Conservation (phyloP, 2,797 vertebrate genomes). For the Scleropages formosus region DNA sequence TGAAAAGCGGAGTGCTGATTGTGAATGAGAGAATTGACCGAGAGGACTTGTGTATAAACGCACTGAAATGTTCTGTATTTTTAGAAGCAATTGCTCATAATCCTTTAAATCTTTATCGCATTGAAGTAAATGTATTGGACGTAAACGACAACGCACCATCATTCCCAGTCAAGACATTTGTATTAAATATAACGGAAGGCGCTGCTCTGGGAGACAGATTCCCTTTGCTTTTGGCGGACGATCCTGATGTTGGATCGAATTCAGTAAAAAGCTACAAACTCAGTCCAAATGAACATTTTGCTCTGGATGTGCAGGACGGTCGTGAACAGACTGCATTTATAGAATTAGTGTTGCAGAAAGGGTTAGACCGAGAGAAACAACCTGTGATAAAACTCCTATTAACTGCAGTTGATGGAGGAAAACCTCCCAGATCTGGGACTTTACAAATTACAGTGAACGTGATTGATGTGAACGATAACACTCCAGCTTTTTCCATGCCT, state of each 20-base stretch:
- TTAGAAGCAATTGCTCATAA: slow-evolving; percentile 34
- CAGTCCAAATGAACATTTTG: slow-evolving; percentile 44
- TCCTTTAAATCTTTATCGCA: slow-evolving; percentile 34
- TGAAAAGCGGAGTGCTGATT: slow-evolving; percentile 43
- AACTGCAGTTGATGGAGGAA: slow-evolving; percentile 39
- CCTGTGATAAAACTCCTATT: slow-evolving; percentile 28
- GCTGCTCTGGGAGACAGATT: slow-evolving; percentile 50
- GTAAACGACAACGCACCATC: slow-evolving; percentile 44
- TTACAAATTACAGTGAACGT: slow-evolving; percentile 35
- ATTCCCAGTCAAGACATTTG: slow-evolving; percentile 31
- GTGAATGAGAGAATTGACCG: slow-evolving; percentile 51
- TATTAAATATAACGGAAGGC: slow-evolving; percentile 49
- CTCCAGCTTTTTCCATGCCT: slow-evolving; percentile 36
- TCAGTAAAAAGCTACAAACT: slow-evolving; percentile 44
- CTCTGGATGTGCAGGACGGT: slow-evolving; percentile 39
- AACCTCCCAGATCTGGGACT: slow-evolving; percentile 38
- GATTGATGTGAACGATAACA: slow-evolving; percentile 44
- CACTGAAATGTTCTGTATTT: slow-evolving; percentile 39
- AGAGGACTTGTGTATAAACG: slow-evolving; percentile 44
- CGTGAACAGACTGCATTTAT: slow-evolving; percentile 33
- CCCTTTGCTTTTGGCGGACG: slow-evolving; percentile 28
- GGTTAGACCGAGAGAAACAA: slow-evolving; percentile 38
- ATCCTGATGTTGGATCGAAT: slow-evolving; percentile 41
- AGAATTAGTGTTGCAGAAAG: slow-evolving; percentile 37
- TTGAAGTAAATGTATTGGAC: slow-evolving; percentile 39